phyloP scores from a whole-genome alignment of 2,888 invertebrate genomes.

The Trissoscelio sp. region DNA sequence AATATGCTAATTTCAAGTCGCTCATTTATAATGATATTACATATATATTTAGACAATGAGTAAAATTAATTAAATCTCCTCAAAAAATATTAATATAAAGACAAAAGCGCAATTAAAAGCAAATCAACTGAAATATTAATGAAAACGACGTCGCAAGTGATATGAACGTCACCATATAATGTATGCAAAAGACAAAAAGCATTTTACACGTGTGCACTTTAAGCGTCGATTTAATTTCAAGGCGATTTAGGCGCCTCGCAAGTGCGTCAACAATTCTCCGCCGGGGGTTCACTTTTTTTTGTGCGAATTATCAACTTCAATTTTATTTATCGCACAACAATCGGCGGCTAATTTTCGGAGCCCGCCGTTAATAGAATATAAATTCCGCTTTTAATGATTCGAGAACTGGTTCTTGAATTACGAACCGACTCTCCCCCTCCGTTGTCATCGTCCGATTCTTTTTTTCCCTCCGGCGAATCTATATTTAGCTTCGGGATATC shows the following conservation, averaged over 20 bases:
- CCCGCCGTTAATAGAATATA: constrained; percentile 60
- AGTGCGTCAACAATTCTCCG: constrained; percentile 16
- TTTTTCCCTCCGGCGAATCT: constrained; percentile 14
- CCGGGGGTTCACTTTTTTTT: constrained; percentile 20
- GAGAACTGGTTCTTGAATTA: constrained; percentile 62
- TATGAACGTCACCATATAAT: constrained; percentile 2
- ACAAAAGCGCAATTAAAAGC: too few relatives aligned
- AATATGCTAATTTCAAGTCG: too few relatives aligned
- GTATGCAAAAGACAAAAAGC: constrained; percentile 22
- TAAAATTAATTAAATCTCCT: too few relatives aligned
- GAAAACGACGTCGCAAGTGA: too few relatives aligned
- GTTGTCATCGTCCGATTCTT: constrained; percentile 4
- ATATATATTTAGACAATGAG: too few relatives aligned
- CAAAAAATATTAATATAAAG: too few relatives aligned
- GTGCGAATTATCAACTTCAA: constrained; percentile 52
- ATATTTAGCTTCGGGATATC: constrained; percentile 57
- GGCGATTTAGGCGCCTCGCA: constrained; percentile 27
- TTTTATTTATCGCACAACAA: constrained; percentile 59
- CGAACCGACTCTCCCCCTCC: constrained; percentile 28
- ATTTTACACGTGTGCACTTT: constrained; percentile 34
- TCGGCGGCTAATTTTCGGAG: constrained; percentile 58
- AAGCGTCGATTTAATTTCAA: constrained; percentile 43
- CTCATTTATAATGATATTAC: too few relatives aligned
- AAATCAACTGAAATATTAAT: too few relatives aligned
- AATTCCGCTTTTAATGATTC: constrained; percentile 63